phyloP scores from a whole-genome alignment of 1,140 invertebrate species.

The Luehdorfia chinensis region DNA sequence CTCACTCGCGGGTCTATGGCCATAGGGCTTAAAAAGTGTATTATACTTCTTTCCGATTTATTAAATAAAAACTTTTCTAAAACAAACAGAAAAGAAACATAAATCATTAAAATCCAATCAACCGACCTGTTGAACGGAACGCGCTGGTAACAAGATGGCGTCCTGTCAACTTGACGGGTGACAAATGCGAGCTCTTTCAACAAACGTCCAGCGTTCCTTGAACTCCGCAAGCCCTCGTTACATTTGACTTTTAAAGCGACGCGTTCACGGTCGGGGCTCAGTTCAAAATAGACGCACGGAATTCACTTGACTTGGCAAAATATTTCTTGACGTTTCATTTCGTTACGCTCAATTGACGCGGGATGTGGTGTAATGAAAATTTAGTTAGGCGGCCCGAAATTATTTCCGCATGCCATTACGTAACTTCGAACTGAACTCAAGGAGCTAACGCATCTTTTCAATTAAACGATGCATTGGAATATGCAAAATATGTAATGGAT shows the following conservation, averaged over 20 bases:
- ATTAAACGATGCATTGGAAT: too few species aligned
- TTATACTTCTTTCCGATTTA: too few species aligned
- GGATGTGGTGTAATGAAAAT: not conserved
- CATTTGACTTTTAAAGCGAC: not conserved
- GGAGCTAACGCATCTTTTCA: too few species aligned
- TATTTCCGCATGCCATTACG: too few species aligned
- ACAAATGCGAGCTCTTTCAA: slow-evolving; percentile 5
- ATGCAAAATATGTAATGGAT: too few species aligned
- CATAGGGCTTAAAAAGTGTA: too few species aligned
- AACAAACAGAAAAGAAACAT: not conserved
- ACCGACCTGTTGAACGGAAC: slow-evolving; percentile 4
- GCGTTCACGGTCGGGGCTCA: not conserved
- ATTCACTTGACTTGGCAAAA: not conserved
- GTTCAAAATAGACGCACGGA: not conserved
- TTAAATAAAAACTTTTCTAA: too few species aligned
- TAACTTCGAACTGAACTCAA: too few species aligned
- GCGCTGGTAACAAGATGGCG: slow-evolving; percentile 7
- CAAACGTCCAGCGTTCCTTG: not conserved
- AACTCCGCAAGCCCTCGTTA: not conserved
- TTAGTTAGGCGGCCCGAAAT: too few species aligned
- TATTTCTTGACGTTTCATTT: not conserved
- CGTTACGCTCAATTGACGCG: not conserved
- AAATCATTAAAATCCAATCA: slow-evolving; percentile 10
- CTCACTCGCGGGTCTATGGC: too few species aligned
- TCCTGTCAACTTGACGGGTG: not conserved